A percentile compares a stretch with the other conserved stretches of the same genome.
These are phyloP conservation scores for Serrognathus titanus DNA, from an alignment of 2,888 invertebrate species.

Conservation along the genomic window DNA sequence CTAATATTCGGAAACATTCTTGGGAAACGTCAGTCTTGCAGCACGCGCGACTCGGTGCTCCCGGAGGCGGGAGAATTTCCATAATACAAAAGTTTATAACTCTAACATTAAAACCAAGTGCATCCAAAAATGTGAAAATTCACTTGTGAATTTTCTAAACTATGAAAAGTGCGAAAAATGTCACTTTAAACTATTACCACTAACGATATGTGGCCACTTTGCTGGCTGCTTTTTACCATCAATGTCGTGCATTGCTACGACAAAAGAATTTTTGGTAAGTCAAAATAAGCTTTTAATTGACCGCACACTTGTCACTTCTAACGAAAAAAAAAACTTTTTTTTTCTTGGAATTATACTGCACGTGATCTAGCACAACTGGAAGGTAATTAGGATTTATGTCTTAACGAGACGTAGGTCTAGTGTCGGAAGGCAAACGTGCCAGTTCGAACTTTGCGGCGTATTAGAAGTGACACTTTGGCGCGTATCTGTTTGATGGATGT, in stretches of 20 bases:
- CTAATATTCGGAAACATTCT: constrained; percentile 20
- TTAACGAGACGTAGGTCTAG: constrained; percentile 22
- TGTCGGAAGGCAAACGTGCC: constrained; percentile 21
- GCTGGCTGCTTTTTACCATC: constrained; percentile 19
- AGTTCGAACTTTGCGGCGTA: constrained; percentile 15
- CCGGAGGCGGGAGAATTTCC: constrained; percentile 11
- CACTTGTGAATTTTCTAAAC: constrained; percentile 11
- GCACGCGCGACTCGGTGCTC: constrained; percentile 30
- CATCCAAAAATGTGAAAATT: constrained; percentile 10
- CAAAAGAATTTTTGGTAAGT: constrained; percentile 38
- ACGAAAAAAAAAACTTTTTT: constrained; percentile 7
- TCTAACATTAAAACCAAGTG: background rate
- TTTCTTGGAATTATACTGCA: constrained; percentile 20
- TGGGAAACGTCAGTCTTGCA: constrained; percentile 33
- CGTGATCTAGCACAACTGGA: constrained; percentile 19
- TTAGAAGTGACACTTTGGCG: constrained; percentile 6
- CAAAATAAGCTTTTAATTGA: background rate
- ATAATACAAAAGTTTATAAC: constrained; percentile 6
- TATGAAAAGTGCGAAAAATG: constrained; percentile 24
- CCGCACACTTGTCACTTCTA: background rate
- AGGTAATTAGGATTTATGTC: constrained; percentile 31
- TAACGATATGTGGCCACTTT: constrained; percentile 30
- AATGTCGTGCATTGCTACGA: constrained; percentile 31
- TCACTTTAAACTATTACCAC: constrained; percentile 19
- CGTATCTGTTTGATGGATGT: constrained; percentile 2